Conservation (phyloP, 2,113 vertebrate genomes). For the Rana temporaria region DNA sequence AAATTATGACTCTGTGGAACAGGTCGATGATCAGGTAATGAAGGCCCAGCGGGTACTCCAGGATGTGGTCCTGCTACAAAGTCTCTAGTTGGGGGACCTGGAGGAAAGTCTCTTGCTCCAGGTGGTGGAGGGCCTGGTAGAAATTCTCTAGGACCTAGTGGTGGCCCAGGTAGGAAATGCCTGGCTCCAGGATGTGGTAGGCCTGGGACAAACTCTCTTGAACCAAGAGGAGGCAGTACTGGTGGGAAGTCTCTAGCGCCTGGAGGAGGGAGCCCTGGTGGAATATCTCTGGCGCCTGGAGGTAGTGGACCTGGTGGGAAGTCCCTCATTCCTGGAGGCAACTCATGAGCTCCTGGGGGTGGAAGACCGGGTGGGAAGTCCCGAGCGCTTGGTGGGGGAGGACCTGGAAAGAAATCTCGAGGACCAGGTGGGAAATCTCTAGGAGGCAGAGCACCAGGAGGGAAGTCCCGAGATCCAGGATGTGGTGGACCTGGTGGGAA, state of each 20-base stretch:
- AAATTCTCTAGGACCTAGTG: conserved; percentile 23
- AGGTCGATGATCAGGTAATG: conserved; percentile 14
- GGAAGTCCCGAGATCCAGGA: conserved; percentile 9
- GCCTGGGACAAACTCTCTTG: conserved; percentile 32
- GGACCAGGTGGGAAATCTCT: conserved; percentile 40
- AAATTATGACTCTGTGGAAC: background rate
- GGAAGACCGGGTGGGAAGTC: conserved; percentile 28
- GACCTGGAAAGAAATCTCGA: conserved; percentile 43
- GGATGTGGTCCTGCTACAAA: conserved; percentile 29
- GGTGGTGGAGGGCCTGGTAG: background rate
- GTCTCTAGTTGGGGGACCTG: conserved; percentile 15
- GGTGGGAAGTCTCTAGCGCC: background rate
- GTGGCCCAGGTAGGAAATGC: conserved; percentile 20
- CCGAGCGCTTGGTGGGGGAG: conserved; percentile 1
- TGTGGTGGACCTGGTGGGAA: conserved; percentile 22
- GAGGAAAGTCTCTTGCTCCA: conserved; percentile 38
- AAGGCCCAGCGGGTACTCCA: conserved; percentile 45
- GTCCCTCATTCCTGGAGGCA: conserved; percentile 59
- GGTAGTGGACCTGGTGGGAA: conserved; percentile 34
- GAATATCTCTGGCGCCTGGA: conserved; percentile 17
- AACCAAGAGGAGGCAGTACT: background rate
- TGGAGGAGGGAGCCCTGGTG: background rate
- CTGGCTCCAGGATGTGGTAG: conserved; percentile 5
- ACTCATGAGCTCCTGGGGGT: conserved; percentile 58
- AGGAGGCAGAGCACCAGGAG: conserved; percentile 7